Percentiles rank a stretch among this genome's conserved stretches.
phyloP scores from a whole-genome alignment of 2,113 vertebrate species.

The human region DNA sequence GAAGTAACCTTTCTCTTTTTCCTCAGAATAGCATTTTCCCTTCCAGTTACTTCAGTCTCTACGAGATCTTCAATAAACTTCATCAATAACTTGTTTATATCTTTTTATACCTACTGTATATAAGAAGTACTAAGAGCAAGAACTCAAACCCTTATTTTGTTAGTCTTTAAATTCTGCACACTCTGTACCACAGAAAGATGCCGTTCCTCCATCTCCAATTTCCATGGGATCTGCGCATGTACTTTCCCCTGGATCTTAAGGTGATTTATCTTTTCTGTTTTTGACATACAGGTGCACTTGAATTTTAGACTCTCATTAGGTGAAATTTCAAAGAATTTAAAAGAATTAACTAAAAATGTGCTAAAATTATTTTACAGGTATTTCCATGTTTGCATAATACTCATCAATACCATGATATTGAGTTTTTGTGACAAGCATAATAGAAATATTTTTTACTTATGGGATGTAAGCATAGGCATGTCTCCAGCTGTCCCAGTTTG shows the following conservation, averaged over 20 bases:
- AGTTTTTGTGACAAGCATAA: background rate
- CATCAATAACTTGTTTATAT: background rate
- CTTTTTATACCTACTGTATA: background rate
- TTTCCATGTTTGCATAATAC: background rate
- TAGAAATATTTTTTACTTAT: background rate
- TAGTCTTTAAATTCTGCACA: background rate
- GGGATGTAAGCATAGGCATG: background rate
- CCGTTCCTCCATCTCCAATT: background rate
- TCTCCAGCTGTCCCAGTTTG: background rate
- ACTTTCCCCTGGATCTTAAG: background rate
- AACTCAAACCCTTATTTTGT: background rate
- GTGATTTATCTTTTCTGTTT: background rate
- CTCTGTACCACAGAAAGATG: background rate
- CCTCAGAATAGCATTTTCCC: background rate
- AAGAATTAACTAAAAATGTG: background rate
- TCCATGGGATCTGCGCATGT: accelerated
- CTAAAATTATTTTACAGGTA: background rate
- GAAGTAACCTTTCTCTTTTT: background rate
- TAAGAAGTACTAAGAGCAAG: background rate
- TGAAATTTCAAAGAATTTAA: background rate
- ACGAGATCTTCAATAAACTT: background rate
- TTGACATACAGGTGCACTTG: background rate
- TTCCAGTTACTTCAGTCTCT: background rate
- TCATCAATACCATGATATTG: background rate
- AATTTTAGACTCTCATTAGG: background rate